phyloP scores from a whole-genome alignment of 37 sponge, comb jelly and placozoan genomes.

The Geodia barretti region DNA sequence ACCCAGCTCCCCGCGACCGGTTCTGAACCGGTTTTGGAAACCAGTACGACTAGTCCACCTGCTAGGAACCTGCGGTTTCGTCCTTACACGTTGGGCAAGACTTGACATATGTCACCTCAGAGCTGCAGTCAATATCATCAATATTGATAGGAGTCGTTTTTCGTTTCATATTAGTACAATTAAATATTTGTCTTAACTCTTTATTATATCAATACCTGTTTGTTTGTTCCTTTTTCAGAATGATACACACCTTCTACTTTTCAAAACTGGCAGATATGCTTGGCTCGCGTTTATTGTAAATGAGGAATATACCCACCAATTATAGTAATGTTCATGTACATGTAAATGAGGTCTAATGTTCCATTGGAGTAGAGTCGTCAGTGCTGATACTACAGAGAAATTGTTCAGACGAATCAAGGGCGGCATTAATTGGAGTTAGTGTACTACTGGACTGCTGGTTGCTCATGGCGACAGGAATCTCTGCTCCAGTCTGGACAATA shows the following conservation, averaged over 20 bases:
- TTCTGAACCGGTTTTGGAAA: neutral
- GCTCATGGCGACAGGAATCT: neutral
- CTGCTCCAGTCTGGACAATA: neutral
- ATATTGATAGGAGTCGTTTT: neutral
- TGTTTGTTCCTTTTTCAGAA: neutral
- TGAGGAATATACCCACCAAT: too few relatives aligned
- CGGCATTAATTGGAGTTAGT: neutral
- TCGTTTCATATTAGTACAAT: neutral
- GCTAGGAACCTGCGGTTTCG: slow-evolving; percentile 4
- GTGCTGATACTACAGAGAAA: too few relatives aligned
- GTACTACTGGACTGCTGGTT: too few relatives aligned
- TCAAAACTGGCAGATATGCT: too few relatives aligned
- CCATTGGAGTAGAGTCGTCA: too few relatives aligned
- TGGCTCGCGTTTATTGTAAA: too few relatives aligned
- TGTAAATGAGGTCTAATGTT: too few relatives aligned
- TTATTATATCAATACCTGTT: neutral
- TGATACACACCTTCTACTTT: too few relatives aligned
- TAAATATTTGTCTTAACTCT: neutral
- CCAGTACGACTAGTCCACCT: neutral
- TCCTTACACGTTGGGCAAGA: slow-evolving; percentile 29
- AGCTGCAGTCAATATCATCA: too few relatives aligned
- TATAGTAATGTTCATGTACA: too few relatives aligned
- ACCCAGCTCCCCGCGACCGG: too few relatives aligned
- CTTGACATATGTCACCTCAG: neutral
- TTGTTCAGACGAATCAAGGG: too few relatives aligned